Base-by-base conservation (phyloP, 2,113 vertebrate genomes). In the Astur gentilis region DNA sequence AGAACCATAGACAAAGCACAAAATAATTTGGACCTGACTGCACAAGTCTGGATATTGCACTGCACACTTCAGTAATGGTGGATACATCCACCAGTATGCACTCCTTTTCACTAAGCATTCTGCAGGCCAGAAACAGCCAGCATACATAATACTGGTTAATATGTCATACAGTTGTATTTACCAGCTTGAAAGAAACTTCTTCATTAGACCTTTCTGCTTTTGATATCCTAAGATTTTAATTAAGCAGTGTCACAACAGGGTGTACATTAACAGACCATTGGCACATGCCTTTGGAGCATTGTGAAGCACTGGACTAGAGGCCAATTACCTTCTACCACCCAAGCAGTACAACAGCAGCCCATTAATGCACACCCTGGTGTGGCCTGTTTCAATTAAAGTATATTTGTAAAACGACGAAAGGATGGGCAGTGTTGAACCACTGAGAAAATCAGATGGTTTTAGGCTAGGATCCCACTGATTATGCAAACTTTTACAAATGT, bases 211-310 rank as follows among this genome's bases (percentile, higher is more conserved):
- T 91, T 87, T 91, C 77, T 84, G 81, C 81, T 79, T 96, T 87
- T 84, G 89, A 95, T 97, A 93, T 55, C 73, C 42, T 87, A 61
- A 91, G 89, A 95, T 95, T 96, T 97, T 93, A 97, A 95, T 97
- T 97, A 96, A 96, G 93, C 90, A 69, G 36, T 87, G 77, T 93
- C 97, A 94, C 96, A 97, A 97, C 95, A 96, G 96, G 95, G 95
- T 80, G 36, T 95, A 84, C 90, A 65, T 91, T 96, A 96, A 78
- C 29, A 79, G 65, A 76, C 69, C 38, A 34, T 29, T 94, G 94
- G 83, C 91, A 92, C 94, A 94, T 76, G 95, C 83, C 83, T 93
- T 86, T 77, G 71, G 90, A 94, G 92, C 69, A 95, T 94, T 97
- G 93, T 95, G 93, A 92, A 91, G 96, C 93, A 89, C 87, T 95